A percentile compares a stretch with the other conserved stretches of the same genome.
phyloP scores from a whole-genome alignment of 2,797 vertebrate genomes.

The Loris lydekkerianus region DNA sequence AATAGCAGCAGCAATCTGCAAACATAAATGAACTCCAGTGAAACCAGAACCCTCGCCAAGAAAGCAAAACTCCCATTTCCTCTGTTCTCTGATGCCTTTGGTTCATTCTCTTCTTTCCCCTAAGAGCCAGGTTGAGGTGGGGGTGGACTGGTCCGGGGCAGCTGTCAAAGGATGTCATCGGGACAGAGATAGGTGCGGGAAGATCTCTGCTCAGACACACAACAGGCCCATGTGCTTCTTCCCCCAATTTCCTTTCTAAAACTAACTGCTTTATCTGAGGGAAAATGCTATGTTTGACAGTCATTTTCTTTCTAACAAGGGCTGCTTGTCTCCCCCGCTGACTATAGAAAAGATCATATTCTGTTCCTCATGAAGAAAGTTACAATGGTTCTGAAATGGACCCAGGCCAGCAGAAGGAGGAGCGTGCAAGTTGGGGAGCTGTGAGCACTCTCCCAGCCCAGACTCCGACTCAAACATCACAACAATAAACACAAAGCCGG shows the following conservation, averaged over 20 bases:
- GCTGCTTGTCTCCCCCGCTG: conserved; percentile 62
- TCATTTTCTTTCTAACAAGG: conserved; percentile 70
- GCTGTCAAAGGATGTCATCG: conserved; percentile 45
- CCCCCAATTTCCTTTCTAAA: conserved; percentile 55
- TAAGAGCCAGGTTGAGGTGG: background rate
- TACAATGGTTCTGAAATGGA: background rate
- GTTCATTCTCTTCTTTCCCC: background rate
- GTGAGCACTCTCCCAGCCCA: fast-evolving
- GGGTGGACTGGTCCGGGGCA: background rate
- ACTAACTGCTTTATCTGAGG: conserved; percentile 41
- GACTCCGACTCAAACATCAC: background rate
- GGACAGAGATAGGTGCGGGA: conserved; percentile 29
- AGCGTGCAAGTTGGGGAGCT: fast-evolving
- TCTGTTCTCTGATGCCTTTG: background rate
- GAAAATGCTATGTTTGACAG: background rate
- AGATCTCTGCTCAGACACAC: conserved; percentile 10
- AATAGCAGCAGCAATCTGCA: background rate
- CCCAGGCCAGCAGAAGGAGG: background rate
- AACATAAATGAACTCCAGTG: background rate
- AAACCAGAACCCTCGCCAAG: background rate
- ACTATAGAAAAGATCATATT: conserved; percentile 66
- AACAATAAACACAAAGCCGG: background rate
- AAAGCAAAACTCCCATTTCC: conserved; percentile 1
- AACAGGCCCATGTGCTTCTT: background rate
- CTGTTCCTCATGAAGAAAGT: background rate